Evolutionary conservation across 1,140 invertebrate species (phyloP).

Genomic region (silkworm (Bombyx mori)): DNA sequence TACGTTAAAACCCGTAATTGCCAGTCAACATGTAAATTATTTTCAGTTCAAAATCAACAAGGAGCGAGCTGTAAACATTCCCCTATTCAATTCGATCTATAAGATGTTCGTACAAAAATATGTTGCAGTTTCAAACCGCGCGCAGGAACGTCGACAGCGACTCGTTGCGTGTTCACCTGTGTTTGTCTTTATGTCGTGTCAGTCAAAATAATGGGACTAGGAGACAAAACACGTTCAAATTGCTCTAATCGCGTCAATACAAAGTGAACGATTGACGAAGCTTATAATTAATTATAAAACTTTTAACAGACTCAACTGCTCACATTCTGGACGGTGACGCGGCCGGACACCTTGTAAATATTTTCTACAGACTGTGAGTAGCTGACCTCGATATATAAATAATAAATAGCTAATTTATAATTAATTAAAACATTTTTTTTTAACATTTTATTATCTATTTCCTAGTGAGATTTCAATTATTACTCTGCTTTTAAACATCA

Average conservation of each 20-base stretch:
- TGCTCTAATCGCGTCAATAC: background rate
- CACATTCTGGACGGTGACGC: slow-evolving; percentile 4
- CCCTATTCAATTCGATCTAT: background rate
- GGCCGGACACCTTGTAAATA: slow-evolving; percentile 2
- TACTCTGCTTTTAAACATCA: slow-evolving; percentile 31
- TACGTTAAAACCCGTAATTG: slow-evolving; percentile 21
- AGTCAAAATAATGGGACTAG: slow-evolving; percentile 10
- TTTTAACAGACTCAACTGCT: slow-evolving; percentile 1
- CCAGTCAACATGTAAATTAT: slow-evolving; percentile 4
- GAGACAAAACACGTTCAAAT: slow-evolving; percentile 8
- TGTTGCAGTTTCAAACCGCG: too few relatives aligned
- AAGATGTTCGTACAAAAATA: too few relatives aligned
- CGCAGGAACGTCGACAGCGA: background rate
- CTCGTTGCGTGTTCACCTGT: background rate
- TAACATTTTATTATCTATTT: slow-evolving; percentile 23
- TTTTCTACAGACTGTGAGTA: slow-evolving; percentile 16
- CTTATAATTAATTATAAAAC: slow-evolving; percentile 6
- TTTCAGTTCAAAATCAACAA: slow-evolving; percentile 8
- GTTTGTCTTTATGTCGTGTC: slow-evolving; percentile 8
- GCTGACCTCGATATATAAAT: slow-evolving; percentile 21
- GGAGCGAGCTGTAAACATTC: slow-evolving; percentile 5
- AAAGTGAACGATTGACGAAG: slow-evolving; percentile 4
- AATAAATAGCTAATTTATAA: slow-evolving; percentile 40
- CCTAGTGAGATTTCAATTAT: slow-evolving; percentile 39
- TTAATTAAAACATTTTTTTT: slow-evolving; percentile 32